Base-by-base conservation (phyloP, 2,113 vertebrate genomes). In the Microcebus lehilahytsara region DNA sequence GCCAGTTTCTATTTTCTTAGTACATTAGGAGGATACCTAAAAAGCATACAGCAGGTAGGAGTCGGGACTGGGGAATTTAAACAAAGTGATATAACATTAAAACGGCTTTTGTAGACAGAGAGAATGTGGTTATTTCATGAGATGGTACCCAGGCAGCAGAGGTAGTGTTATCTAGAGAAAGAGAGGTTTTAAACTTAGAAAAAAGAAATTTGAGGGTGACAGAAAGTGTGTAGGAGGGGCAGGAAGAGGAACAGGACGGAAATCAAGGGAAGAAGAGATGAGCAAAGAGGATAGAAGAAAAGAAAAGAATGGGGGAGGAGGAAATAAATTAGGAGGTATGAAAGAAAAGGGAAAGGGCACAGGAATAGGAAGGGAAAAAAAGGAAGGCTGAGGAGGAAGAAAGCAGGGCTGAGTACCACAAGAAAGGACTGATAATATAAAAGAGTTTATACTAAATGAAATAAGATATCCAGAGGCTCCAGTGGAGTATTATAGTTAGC, bases 101-200 rank as follows among this genome's bases (percentile, higher is more conserved):
- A 85, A 62, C 3, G 25, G 5, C 34, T 27, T 85, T 90, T 92
- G 51, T 32, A 87, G 37, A 77, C 66, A 87, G 91, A 71, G 3
- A 27, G 11, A 95, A 95, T 37, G 14, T 87, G 20, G 30, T 85
- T 81, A 93, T 83, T 88, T 91, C 51, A 79, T 74, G 23, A 93
- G 74, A 49, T 30, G 9, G 56, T 62, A 60, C 23, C 8, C 3
- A 92, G n/a, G 37, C 51, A 93, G 64, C 64, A 95, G 49, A 56
- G 93, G 60, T 0, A 66, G 37, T 19, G 19, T 72, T 84, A 67
- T 27, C 8, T 53, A 42, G 19, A 64, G 46, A 93, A 83, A 80
- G 30, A 62, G 14, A 83, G 32, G 67, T 42, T 93, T 91, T 80
- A 81, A 88, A 88, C 42, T 79, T 49, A 27, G 20, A 90, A 92